Conservation (phyloP, 23 tunicate species). For the Diplosoma virens region DNA sequence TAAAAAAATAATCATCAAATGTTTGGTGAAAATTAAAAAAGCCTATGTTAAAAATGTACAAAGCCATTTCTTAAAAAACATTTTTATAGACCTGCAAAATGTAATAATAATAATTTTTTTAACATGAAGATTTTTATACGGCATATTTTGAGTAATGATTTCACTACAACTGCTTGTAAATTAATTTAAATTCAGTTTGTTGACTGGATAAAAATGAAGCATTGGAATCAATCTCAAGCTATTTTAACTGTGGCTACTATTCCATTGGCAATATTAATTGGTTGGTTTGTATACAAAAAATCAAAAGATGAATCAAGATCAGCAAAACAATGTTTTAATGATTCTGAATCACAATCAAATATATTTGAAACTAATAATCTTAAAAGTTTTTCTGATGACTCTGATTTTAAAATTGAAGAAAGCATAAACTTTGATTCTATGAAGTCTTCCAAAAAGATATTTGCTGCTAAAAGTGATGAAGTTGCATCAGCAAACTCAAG, state of each 20-base stretch:
- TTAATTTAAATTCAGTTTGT: neutral
- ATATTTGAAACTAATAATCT: neutral
- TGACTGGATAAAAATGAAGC: constrained; percentile 24
- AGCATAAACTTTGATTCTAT: too few relatives aligned
- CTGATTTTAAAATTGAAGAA: too few relatives aligned
- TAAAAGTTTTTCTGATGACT: too few relatives aligned
- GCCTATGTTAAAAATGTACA: too few relatives aligned
- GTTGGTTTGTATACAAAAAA: constrained; percentile 51
- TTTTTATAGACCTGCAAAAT: neutral
- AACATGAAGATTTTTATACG: neutral
- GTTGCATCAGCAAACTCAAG: too few relatives aligned
- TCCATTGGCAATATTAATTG: constrained; percentile 41
- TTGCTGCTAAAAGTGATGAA: too few relatives aligned
- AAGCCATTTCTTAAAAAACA: neutral
- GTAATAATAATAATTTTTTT: neutral
- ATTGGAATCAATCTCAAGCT: constrained; percentile 36
- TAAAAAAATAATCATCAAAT: too few relatives aligned
- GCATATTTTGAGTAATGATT: neutral
- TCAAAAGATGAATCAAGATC: neutral
- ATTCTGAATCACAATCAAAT: neutral
- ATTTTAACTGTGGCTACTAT: constrained; percentile 44
- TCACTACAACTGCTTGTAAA: too few relatives aligned
- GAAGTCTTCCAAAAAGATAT: too few relatives aligned
- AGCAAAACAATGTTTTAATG: neutral
- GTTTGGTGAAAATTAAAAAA: too few relatives aligned